Percentiles rank a stretch among this genome's conserved stretches.
Conservation (phyloP, 2,888 invertebrate species). For the Desoria tigrina region DNA sequence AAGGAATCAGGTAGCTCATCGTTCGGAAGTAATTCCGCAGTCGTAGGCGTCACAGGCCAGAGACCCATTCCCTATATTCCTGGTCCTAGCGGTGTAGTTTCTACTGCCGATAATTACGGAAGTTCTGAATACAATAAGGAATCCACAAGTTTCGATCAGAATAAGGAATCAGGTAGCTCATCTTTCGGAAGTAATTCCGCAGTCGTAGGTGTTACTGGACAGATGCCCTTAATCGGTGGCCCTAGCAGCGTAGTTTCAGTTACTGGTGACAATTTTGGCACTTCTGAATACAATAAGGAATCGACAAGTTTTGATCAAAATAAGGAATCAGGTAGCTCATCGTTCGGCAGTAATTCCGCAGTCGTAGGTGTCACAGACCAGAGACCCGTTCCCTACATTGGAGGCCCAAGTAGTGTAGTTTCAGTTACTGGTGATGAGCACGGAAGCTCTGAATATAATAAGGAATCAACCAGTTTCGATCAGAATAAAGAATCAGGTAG, state of each 20-base stretch:
- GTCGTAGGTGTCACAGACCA: neutral
- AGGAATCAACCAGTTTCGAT: too few species aligned
- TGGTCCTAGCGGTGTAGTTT: neutral
- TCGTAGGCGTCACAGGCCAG: neutral
- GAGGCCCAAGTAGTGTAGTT: neutral
- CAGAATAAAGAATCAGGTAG: too few species aligned
- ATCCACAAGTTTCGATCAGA: too few species aligned
- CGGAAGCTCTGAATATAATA: too few species aligned
- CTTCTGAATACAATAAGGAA: neutral
- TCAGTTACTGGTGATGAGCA: too few species aligned
- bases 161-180: too few species aligned
- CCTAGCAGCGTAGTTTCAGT: neutral
- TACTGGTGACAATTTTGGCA: neutral
- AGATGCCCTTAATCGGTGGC: too few species aligned
- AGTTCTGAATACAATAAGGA: too few species aligned
- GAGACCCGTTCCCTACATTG: too few species aligned
- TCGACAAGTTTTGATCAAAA: too few species aligned
- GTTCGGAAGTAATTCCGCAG: neutral
- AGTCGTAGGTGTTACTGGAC: neutral
- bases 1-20: slow-evolving; percentile 6
- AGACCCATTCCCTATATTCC: too few species aligned
- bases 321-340: slow-evolving; percentile 2
- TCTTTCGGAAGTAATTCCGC: neutral
- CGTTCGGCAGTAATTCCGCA: neutral
- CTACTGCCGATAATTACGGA: too few species aligned